A percentile compares a stretch with the other conserved stretches of the same genome.
Evolutionary conservation across 37 sponge, comb jelly and placozoan species (phyloP).

Genomic region (Cliona cf. orientalis): DNA sequence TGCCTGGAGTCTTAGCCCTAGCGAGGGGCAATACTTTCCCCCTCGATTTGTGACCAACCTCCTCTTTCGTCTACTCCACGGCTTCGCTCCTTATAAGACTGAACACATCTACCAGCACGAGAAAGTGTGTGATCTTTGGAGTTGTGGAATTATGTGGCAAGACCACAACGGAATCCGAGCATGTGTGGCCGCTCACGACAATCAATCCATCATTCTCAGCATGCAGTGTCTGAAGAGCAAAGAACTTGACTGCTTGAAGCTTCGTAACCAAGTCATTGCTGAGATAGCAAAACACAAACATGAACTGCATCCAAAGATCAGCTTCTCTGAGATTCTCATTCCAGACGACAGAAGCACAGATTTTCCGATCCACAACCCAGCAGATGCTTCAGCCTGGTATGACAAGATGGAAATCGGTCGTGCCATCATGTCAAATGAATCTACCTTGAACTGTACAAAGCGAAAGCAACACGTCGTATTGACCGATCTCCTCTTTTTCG

Average conservation of each 20-base stretch:
- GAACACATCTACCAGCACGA: neutral
- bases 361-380: slow-evolving; percentile 1
- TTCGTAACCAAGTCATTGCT: slow-evolving; percentile 20
- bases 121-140: neutral
- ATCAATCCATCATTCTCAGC: slow-evolving; percentile 15
- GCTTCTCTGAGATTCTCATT: slow-evolving; percentile 1
- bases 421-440: neutral
- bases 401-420: slow-evolving; percentile 4
- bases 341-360: neutral
- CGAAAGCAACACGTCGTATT: neutral
- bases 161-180: neutral
- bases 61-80: slow-evolving; percentile 11
- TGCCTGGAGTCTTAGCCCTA: slow-evolving; percentile 26
- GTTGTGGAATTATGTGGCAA: neutral
- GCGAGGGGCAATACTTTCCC: slow-evolving; percentile 3
- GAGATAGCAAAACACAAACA: neutral
- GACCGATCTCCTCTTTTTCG: slow-evolving; percentile 5
- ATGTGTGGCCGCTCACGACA: slow-evolving; percentile 8
- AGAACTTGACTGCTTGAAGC: slow-evolving; percentile 14
- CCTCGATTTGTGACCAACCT: slow-evolving; percentile 14
- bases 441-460: neutral
- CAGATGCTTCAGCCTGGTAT: neutral
- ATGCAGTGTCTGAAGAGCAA: slow-evolving; percentile 4
- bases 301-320: slow-evolving; percentile 1
- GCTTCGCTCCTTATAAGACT: slow-evolving; percentile 6